Conservation (phyloP, 2,113 vertebrate genomes). For the Eulemur rufifrons region DNA sequence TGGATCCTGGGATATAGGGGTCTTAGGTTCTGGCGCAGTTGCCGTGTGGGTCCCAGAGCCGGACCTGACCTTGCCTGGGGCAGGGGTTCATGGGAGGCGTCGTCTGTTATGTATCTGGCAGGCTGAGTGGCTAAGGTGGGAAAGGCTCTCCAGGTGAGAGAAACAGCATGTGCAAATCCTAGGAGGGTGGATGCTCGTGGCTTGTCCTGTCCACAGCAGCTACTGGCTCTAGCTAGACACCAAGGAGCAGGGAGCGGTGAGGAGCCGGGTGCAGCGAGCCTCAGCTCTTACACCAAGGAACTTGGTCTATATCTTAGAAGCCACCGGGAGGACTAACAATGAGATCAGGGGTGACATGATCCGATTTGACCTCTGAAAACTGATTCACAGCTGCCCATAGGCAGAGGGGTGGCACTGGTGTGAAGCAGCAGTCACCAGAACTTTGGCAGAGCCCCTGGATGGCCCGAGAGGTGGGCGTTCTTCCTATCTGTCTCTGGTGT, state of each 20-base stretch:
- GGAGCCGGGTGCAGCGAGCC: not conserved
- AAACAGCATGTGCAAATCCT: not conserved
- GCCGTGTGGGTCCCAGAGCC: not conserved
- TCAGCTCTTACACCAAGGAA: not conserved
- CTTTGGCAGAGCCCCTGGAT: too few relatives aligned
- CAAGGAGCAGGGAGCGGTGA: fast-evolving
- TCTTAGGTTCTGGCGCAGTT: not conserved
- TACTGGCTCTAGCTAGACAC: not conserved
- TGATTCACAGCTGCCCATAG: not conserved
- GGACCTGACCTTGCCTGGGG: not conserved
- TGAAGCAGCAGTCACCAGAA: not conserved
- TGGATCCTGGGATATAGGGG: not conserved
- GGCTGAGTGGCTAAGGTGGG: not conserved
- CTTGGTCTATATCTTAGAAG: not conserved
- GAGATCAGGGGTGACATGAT: not conserved
- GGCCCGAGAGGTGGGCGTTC: not conserved
- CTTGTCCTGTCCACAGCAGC: not conserved
- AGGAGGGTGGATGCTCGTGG: not conserved
- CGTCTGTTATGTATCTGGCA: fast-evolving
- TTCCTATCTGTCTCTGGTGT: not conserved
- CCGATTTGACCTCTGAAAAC: not conserved
- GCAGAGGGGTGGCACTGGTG: not conserved
- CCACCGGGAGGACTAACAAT: not conserved
- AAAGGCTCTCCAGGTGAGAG: not conserved
- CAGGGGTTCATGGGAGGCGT: too few relatives aligned